Evolutionary conservation across 2,888 invertebrate genomes (phyloP).

Genomic region (Ramazzottius varieornatus): DNA sequence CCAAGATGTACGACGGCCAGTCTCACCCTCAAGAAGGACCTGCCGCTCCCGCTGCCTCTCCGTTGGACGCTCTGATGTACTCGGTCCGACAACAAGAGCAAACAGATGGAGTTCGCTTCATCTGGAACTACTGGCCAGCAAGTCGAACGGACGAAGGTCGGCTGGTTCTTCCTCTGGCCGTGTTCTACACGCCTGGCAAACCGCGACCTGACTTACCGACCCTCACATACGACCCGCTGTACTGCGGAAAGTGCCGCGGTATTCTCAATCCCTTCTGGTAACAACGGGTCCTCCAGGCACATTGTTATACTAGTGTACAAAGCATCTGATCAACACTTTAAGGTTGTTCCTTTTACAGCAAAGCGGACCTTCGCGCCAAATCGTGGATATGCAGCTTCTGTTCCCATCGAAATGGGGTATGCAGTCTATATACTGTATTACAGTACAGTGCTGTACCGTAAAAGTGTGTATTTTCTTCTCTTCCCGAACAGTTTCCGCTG

Average conservation of each 20-base stretch:
- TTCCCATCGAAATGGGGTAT: constrained; percentile 83
- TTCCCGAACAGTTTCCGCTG: constrained; percentile 91
- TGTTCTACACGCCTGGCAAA: constrained; percentile 81
- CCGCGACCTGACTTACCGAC: constrained; percentile 72
- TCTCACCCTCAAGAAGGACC: too few species aligned
- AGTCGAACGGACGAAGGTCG: constrained; percentile 81
- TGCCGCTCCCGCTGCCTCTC: not conserved
- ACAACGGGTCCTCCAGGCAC: too few species aligned
- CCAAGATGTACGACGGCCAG: too few species aligned
- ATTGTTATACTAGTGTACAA: too few species aligned
- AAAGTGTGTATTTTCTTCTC: too few species aligned
- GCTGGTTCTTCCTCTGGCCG: constrained; percentile 76
- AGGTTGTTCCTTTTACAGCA: constrained; percentile 36
- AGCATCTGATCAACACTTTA: not conserved
- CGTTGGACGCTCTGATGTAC: not conserved
- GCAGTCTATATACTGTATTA: constrained; percentile 15
- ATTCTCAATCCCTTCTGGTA: constrained; percentile 64
- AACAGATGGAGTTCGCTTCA: constrained; percentile 77
- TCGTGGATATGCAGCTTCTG: constrained; percentile 97
- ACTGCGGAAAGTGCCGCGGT: constrained; percentile 58
- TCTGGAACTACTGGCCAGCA: constrained; percentile 98
- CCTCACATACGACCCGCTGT: constrained; percentile 87
- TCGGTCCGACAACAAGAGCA: constrained; percentile 78
- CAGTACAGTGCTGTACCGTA: not conserved
- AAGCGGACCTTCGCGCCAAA: constrained; percentile 87